A percentile compares a stretch with the other conserved stretches of the same genome.
Conservation (phyloP, 1,140 invertebrate genomes). For the Aphis craccivora region DNA sequence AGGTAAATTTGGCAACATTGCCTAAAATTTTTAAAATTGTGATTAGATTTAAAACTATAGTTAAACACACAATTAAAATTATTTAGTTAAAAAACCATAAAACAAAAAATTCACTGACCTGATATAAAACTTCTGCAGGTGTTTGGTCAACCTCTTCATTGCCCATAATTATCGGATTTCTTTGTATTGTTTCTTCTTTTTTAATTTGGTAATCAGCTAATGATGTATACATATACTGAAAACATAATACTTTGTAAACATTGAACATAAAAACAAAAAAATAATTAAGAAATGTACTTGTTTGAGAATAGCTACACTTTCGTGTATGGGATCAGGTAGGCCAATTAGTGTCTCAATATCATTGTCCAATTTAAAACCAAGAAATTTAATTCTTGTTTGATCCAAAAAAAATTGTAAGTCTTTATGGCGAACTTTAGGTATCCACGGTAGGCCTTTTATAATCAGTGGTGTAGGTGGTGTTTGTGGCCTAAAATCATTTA, state of each 20-base stretch:
- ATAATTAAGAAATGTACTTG: conserved; percentile 62
- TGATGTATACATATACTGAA: conserved; percentile 78
- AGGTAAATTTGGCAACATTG: conserved; percentile 90
- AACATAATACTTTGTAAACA: background rate
- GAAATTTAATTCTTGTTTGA: conserved; percentile 91
- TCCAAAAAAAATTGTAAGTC: conserved; percentile 93
- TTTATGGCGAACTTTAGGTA: conserved; percentile 93
- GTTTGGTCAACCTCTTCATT: conserved; percentile 79
- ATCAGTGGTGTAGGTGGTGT: conserved; percentile 61
- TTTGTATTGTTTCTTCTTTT: conserved; percentile 82
- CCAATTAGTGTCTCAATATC: conserved; percentile 89
- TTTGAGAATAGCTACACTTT: conserved; percentile 90
- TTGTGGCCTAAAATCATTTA: conserved; percentile 61
- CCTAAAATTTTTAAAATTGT: conserved; percentile 62
- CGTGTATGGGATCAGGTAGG: conserved; percentile 92
- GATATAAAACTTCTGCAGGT: conserved; percentile 87
- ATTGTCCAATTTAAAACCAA: conserved; percentile 87
- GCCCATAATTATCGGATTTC: conserved; percentile 72
- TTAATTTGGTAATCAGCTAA: conserved; percentile 83
- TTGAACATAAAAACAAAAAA: conserved; percentile 63
- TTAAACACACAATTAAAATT: background rate
- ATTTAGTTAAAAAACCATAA: background rate
- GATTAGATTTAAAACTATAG: background rate
- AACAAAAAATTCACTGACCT: conserved; percentile 63
- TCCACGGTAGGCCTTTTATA: conserved; percentile 84